These are phyloP conservation scores for Linnaemya vulpina DNA, from an alignment of 2,888 invertebrate species.

Conservation along the genomic window DNA sequence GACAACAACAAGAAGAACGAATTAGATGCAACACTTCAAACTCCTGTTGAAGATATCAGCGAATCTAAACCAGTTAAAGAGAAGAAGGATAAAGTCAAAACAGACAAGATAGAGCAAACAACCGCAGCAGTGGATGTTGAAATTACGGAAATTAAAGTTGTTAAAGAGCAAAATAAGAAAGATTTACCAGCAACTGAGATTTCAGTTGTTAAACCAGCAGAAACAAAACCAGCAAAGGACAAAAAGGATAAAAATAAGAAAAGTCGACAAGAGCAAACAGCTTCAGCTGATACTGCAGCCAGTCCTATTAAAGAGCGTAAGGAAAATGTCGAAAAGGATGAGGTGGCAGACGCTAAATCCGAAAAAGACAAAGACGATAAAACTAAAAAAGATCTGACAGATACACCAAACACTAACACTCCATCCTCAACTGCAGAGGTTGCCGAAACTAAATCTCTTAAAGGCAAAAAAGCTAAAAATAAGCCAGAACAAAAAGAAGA, in stretches of 20 bases:
- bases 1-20: conserved; percentile 63
- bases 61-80: conserved; percentile 61
- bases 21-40: background rate
- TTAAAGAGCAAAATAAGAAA: conserved; percentile 60
- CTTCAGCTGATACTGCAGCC: too few relatives aligned
- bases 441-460: conserved; percentile 2
- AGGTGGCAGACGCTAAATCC: too few relatives aligned
- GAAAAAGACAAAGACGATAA: too few relatives aligned
- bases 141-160: conserved; percentile 73
- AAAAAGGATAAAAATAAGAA: conserved; percentile 12
- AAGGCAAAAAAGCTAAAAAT: background rate
- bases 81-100: conserved; percentile 69
- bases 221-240: background rate
- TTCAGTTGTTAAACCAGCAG: background rate
- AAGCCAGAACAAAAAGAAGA: background rate
- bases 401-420: too few relatives aligned
- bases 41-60: background rate
- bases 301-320: too few relatives aligned
- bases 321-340: too few relatives aligned
- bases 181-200: background rate
- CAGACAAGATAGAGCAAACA: background rate
- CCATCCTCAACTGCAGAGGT: background rate
- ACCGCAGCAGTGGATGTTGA: too few relatives aligned
- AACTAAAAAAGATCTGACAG: too few relatives aligned
- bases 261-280: too few relatives aligned